Evolutionary conservation across 2,888 invertebrate genomes (phyloP).

Genomic region (Octodonta nipae): DNA sequence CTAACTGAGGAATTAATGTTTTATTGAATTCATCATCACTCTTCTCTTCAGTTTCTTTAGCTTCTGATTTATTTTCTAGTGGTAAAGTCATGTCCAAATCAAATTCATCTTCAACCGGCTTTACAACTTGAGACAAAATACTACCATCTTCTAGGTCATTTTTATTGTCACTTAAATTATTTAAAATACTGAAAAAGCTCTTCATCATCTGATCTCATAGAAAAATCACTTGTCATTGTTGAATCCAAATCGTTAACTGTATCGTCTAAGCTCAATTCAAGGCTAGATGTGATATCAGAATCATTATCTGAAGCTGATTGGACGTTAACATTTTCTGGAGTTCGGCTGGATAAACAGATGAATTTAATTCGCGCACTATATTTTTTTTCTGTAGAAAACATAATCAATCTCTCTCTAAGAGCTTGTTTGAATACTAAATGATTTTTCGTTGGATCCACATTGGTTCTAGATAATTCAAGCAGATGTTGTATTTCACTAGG

Average conservation of each 20-base stretch:
- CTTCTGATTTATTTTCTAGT: too few species aligned
- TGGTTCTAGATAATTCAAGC: slow-evolving; percentile 47
- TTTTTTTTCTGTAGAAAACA: slow-evolving; percentile 20
- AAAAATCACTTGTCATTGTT: too few species aligned
- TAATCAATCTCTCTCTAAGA: slow-evolving; percentile 31
- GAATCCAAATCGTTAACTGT: slow-evolving; percentile 6
- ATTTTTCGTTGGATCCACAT: slow-evolving; percentile 44
- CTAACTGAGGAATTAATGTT: slow-evolving; percentile 25
- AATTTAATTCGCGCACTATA: too few species aligned
- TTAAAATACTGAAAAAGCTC: too few species aligned
- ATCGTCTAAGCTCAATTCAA: slow-evolving; percentile 14
- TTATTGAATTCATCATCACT: slow-evolving; percentile 18
- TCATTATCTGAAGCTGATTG: slow-evolving; percentile 39
- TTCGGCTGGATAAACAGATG: slow-evolving; percentile 54
- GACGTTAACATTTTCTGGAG: slow-evolving; percentile 37
- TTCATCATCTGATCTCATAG: too few species aligned
- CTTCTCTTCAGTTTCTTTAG: too few species aligned
- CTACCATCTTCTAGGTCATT: too few species aligned
- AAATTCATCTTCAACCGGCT: slow-evolving; percentile 22
- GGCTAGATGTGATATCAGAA: slow-evolving; percentile 22
- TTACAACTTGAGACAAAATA: slow-evolving; percentile 40
- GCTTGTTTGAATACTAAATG: slow-evolving; percentile 43
- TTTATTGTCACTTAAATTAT: too few species aligned
- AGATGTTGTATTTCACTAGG: slow-evolving; percentile 48
- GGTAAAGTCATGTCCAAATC: slow-evolving; percentile 27